Base-by-base conservation (phyloP, 23 tunicate genomes). In the Clavelina lepadiformis region DNA sequence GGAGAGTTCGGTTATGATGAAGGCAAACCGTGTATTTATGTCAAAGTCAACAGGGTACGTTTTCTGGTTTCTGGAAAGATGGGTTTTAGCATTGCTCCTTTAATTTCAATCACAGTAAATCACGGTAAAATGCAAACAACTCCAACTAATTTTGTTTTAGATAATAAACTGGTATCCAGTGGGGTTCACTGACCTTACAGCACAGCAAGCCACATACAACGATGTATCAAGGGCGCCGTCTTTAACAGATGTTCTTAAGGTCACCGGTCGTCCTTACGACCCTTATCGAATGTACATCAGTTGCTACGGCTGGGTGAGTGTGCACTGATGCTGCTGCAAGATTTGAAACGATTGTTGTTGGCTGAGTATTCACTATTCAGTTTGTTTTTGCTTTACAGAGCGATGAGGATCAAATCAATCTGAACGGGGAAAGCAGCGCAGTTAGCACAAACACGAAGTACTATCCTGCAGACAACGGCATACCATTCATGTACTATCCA, bases 131-230 rank as follows among this genome's bases (percentile, higher is more conserved):
- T 26, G 28, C 19, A 61, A 11, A 31, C n/a, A 13, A 65, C 41
- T 2, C 36, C 8, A 46, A 49, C 19, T 8, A 20, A 19, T 62
- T 63, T 63, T 30, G 60, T 68, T 68, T 68, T 37, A 91, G 98
- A 85, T 93, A 50, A 93, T 93, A 27, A 76, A 85, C 26, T 93
- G 98, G 98, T 71, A 35, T 54, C 98, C 98, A 0, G 83, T 93
- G 30, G 81, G 78, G 7, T 84, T 51, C 72, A 61, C 80, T 19
- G 52, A 72, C 60, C 59, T 83, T 31, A 44, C 53, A n/a, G n/a
- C 55, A 5, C 37, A 68, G 19, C 46, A 60, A 25, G 75, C 86
- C 26, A 79, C 33, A 0, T 70, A 65, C 8, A 64, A 58, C 33
- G 52, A 21, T 1, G 80, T 45, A 5, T 89, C 97, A 35, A 45